Percentiles rank a stretch among this genome's conserved stretches.
These are phyloP conservation scores for Apis mellifera DNA, from an alignment of 1,140 invertebrate species.

Conservation along the genomic window DNA sequence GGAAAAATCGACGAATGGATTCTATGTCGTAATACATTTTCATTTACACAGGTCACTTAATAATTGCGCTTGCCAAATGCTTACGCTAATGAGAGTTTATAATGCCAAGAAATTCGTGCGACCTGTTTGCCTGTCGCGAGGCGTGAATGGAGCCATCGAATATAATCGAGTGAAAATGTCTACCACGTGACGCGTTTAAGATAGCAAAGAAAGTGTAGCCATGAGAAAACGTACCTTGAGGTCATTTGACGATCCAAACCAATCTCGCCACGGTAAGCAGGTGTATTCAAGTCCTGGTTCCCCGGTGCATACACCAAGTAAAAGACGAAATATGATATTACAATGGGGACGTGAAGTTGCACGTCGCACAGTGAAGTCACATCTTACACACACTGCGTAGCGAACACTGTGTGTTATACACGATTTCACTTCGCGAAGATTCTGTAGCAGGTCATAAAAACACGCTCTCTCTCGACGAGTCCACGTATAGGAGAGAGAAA, in stretches of 20 bases:
- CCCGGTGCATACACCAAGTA: not conserved
- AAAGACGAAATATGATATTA: constrained; percentile 1
- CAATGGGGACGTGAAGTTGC: not conserved
- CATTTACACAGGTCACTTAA: constrained; percentile 19
- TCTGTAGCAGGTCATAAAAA: constrained; percentile 4
- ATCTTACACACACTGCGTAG: constrained; percentile 45
- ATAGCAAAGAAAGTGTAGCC: not conserved
- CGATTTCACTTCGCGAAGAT: constrained; percentile 17
- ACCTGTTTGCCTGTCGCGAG: constrained; percentile 23
- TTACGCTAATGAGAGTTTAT: not conserved
- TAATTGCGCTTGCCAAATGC: constrained; percentile 1
- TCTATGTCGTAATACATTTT: constrained; percentile 3
- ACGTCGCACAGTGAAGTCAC: constrained; percentile 50
- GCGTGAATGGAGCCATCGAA: constrained; percentile 12
- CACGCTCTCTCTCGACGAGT: not conserved
- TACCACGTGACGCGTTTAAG: constrained; percentile 8
- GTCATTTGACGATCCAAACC: constrained; percentile 23
- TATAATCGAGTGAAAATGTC: constrained; percentile 7
- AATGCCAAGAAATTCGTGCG: constrained; percentile 41
- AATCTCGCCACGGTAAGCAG: not conserved
- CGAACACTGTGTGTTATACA: constrained; percentile 1
- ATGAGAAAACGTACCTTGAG: constrained; percentile 28
- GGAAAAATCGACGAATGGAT: not conserved
- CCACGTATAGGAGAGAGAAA: too few species aligned
- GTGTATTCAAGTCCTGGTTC: not conserved